Evolutionary conservation across 2,888 invertebrate genomes (phyloP).

Genomic region (Eueremaeus valkanovi): DNA sequence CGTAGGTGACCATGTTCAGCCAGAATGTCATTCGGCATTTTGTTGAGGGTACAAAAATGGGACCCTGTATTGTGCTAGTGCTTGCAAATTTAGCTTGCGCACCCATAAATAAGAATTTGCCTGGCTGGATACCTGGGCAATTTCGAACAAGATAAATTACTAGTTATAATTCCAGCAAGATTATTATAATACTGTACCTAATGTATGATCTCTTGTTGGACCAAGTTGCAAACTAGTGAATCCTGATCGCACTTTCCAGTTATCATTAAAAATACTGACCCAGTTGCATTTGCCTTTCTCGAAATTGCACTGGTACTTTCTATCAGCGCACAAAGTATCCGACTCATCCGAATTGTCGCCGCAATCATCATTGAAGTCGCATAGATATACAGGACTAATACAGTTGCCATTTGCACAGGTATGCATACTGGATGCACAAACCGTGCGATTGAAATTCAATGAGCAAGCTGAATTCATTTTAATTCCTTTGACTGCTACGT

Average conservation of each 20-base stretch:
- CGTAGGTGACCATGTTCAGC: neutral
- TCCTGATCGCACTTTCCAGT: slow-evolving; percentile 34
- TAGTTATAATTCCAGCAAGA: neutral
- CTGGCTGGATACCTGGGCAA: neutral
- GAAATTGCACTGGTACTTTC: slow-evolving; percentile 41
- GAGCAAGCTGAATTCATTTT: neutral
- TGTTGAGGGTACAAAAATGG: slow-evolving; percentile 41
- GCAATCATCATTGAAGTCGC: slow-evolving; percentile 46
- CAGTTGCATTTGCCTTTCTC: slow-evolving; percentile 45
- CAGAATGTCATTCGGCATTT: slow-evolving; percentile 13
- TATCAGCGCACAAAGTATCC: slow-evolving; percentile 36
- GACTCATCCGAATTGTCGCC: slow-evolving; percentile 45
- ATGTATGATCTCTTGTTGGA: slow-evolving; percentile 45
- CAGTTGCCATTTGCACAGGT: slow-evolving; percentile 44
- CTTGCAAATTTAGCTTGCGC: slow-evolving; percentile 6
- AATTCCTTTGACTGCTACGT: slow-evolving; percentile 10
- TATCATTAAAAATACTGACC: slow-evolving; percentile 34
- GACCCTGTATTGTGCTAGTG: slow-evolving; percentile 42
- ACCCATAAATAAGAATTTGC: neutral
- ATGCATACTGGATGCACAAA: slow-evolving; percentile 7
- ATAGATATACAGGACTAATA: slow-evolving; percentile 41
- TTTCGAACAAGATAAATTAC: neutral
- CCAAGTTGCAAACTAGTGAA: slow-evolving; percentile 36
- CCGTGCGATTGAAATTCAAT: neutral
- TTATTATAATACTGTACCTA: slow-evolving; percentile 30